Conservation (phyloP, 2,888 invertebrate genomes). For the Scaeva pyrastri region DNA sequence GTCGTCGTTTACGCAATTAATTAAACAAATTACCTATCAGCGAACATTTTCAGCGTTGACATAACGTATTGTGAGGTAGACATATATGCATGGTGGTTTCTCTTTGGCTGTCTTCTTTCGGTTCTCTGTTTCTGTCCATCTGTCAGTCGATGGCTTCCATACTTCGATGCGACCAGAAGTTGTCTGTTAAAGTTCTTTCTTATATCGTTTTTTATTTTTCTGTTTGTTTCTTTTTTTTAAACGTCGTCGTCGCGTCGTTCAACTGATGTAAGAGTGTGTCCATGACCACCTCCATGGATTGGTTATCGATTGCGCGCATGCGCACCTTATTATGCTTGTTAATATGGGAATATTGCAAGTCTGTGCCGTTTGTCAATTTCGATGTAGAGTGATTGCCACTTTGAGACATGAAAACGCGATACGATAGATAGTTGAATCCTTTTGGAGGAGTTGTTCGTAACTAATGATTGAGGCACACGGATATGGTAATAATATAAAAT, state of each 20-base stretch:
- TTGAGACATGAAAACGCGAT: conserved; percentile 41
- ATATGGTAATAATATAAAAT: conserved; percentile 62
- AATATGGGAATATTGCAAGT: conserved; percentile 67
- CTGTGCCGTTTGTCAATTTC: conserved; percentile 71
- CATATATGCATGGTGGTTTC: conserved; percentile 44
- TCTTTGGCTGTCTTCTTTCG: conserved; percentile 43
- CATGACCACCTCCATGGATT: conserved; percentile 51
- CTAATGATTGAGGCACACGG: conserved; percentile 63
- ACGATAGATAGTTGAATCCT: conserved; percentile 34
- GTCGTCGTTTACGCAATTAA: conserved; percentile 78
- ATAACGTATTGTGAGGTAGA: conserved; percentile 39
- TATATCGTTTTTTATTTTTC: not conserved
- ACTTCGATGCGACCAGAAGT: conserved; percentile 51
- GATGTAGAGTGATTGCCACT: conserved; percentile 67
- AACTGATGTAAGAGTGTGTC: conserved; percentile 34
- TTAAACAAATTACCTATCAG: conserved; percentile 77
- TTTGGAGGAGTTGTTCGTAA: conserved; percentile 20
- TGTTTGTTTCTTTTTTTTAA: conserved; percentile 15
- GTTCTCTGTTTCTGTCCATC: conserved; percentile 68
- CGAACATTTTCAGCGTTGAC: conserved; percentile 64
- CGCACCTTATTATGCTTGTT: conserved; percentile 70
- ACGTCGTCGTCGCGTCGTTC: not conserved
- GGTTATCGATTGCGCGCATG: conserved; percentile 62
- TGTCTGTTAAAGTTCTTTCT: conserved; percentile 46
- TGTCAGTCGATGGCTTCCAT: conserved; percentile 69